Conservation (phyloP, 1,140 invertebrate species). For the Rhyzopertha dominica region DNA sequence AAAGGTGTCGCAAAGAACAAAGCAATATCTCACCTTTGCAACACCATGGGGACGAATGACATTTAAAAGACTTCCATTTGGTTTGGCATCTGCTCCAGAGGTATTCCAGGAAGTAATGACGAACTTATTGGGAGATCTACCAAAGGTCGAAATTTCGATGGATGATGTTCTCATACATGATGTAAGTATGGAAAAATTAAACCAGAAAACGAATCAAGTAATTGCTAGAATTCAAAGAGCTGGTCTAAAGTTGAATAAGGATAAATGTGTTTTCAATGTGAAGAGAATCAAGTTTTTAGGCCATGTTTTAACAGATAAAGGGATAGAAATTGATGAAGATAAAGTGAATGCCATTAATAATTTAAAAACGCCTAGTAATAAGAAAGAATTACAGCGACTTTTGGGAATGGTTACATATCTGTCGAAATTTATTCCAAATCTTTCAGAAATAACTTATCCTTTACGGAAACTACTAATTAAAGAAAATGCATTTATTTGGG, state of each 20-base stretch:
- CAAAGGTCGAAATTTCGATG: constrained; percentile 30
- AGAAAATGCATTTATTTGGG: too few species aligned
- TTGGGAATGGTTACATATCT: constrained; percentile 44
- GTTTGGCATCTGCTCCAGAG: constrained; percentile 37
- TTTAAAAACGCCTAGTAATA: constrained; percentile 34
- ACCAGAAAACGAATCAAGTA: constrained; percentile 28
- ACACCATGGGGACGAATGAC: too few species aligned
- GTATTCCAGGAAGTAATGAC: constrained; percentile 41
- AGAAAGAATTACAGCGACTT: constrained; percentile 36
- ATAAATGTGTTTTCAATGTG: constrained; percentile 32
- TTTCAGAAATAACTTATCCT: constrained; percentile 21
- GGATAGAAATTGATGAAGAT: constrained; percentile 32
- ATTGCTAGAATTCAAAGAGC: constrained; percentile 23
- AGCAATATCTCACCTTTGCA: too few species aligned
- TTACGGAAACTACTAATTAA: constrained; percentile 6
- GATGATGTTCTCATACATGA: constrained; percentile 43
- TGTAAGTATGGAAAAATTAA: constrained; percentile 30
- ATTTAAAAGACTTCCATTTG: constrained; percentile 37
- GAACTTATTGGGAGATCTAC: constrained; percentile 30
- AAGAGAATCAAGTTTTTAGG: constrained; percentile 39
- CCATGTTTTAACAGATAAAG: constrained; percentile 37
- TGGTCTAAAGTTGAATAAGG: constrained; percentile 28
- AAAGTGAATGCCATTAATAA: constrained; percentile 42
- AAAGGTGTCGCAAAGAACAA: too few species aligned
- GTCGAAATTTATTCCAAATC: constrained; percentile 34